These are phyloP conservation scores for Trochalopteron elliotii DNA, from an alignment of 2,113 vertebrate species.

Conservation along the genomic window DNA sequence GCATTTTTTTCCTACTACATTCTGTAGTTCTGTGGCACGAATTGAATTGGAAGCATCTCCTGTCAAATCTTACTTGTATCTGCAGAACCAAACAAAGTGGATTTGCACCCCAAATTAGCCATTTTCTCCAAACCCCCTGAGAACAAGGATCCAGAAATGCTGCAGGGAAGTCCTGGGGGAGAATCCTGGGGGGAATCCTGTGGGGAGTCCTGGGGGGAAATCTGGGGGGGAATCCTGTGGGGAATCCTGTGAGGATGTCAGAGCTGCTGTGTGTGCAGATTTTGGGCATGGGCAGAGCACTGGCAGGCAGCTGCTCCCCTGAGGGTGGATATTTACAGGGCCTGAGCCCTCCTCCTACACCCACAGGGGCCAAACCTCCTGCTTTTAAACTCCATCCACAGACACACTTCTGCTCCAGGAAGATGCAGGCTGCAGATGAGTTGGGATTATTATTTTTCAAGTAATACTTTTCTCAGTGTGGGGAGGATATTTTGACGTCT, in stretches of 20 bases:
- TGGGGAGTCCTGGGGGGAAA: too few species aligned
- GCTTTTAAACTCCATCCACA: not conserved
- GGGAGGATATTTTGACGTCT: not conserved
- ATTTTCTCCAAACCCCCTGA: not conserved
- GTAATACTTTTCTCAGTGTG: not conserved
- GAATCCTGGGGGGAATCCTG: fast-evolving
- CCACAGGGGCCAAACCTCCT: not conserved
- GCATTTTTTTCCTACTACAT: not conserved
- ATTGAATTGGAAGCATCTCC: not conserved
- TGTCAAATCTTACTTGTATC: not conserved
- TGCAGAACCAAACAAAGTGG: not conserved
- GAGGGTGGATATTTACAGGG: not conserved
- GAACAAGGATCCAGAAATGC: not conserved
- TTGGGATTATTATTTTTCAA: not conserved
- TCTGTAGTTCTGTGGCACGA: not conserved
- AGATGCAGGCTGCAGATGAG: not conserved
- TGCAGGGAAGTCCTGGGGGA: too few species aligned
- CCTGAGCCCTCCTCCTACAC: not conserved
- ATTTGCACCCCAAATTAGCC: not conserved
- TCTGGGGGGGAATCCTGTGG: fast-evolving
- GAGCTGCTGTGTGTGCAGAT: fast-evolving
- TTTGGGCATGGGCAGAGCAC: not conserved
- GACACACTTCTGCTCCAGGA: not conserved
- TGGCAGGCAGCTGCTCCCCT: not conserved
- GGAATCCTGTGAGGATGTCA: too few species aligned